Base-by-base conservation (phyloP, 2,113 vertebrate species). In the Cyprinus carpio region DNA sequence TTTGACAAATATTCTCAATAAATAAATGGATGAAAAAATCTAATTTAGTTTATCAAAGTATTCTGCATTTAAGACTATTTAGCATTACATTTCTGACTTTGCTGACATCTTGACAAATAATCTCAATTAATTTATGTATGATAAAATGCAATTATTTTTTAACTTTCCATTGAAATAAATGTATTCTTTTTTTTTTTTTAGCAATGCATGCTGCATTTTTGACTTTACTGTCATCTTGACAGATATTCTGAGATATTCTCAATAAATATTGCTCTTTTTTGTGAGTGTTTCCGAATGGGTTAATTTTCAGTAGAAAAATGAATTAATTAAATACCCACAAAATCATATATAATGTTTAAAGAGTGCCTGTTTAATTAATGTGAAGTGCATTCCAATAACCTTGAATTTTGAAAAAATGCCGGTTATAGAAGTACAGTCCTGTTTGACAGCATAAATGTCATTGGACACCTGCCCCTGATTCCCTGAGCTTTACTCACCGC, bases 401-500 rank as follows among this genome's bases (percentile, higher is more conserved):
- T 54, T 54, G 51, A 18, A 54, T 5, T 18, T 1, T 18, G 1
- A 54, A 54, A 18, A 18, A n/a, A 23, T 34, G 34, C 34, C 34
- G 34, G 34, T 34, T 34, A 34, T 5, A 34, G 34, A 34, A 40
- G 40, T 46, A n/a, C 23, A 16, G 40, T 75, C 37, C 40, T 27
- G 23, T 13, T 43, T 46, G 37, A 40, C 6, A 40, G 37, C 37
- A 7, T 40, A 6, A 1, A 43, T 43, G 23, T 15, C 23, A 43
- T 2, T 2, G 5, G 12, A 34, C 79, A 75, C 46, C 75, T 69
- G 77, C 67, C 58, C 27, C 27, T 69, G 31, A 12, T 46, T 72
- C 16, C 6, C 40, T 0, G 3, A 10, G 1, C 60, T 34, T 3
- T 4, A 96, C 97, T 97, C 91, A 99, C 98, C 92, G 93, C 94